These are phyloP conservation scores for Pithys albifrons DNA, from an alignment of 2,113 vertebrate genomes.

Conservation along the genomic window DNA sequence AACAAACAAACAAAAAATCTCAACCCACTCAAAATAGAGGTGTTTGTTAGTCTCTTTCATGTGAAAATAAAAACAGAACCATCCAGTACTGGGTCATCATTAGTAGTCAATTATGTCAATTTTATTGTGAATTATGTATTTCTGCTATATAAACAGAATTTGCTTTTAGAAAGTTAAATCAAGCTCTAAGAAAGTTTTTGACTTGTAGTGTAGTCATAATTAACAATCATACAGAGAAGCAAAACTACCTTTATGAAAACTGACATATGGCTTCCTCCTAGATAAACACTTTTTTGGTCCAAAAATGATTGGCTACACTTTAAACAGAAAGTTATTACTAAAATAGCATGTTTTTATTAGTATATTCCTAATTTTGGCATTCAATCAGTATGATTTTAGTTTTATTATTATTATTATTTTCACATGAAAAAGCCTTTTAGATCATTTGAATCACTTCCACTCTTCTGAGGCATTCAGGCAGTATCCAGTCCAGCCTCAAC, in stretches of 20 bases:
- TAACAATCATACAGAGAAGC: background rate
- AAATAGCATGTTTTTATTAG: background rate
- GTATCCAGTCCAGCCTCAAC: background rate
- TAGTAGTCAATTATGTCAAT: background rate
- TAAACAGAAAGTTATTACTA: background rate
- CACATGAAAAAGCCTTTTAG: background rate
- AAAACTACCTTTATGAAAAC: slow-evolving; percentile 4
- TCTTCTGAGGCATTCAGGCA: background rate
- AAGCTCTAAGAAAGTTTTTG: slow-evolving; percentile 6
- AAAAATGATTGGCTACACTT: background rate
- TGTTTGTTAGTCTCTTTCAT: background rate
- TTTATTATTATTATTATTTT: background rate
- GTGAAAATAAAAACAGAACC: background rate
- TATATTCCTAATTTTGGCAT: background rate
- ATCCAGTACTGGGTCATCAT: background rate
- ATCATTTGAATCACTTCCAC: background rate
- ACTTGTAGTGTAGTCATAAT: background rate
- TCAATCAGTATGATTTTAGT: background rate
- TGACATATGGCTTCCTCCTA: background rate
- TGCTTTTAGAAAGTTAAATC: slow-evolving; percentile 24
- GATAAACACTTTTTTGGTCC: background rate
- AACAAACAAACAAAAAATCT: background rate
- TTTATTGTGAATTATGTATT: background rate
- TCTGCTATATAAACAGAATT: background rate
- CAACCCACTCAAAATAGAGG: background rate